Conservation (phyloP, 2,888 invertebrate genomes). For the Drosophila acutilabella region DNA sequence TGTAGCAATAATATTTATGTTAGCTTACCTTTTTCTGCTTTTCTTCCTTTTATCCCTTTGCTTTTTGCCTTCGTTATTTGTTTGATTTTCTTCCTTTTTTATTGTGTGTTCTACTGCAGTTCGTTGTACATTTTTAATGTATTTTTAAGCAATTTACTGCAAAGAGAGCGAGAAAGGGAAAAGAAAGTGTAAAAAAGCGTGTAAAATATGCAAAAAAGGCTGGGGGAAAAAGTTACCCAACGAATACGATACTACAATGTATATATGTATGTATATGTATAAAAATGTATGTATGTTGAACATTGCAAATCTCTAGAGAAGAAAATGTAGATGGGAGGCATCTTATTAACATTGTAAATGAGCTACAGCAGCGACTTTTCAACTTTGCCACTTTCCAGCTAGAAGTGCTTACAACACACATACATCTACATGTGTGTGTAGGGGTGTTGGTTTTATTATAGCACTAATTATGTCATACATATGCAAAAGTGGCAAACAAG, state of each 20-base stretch:
- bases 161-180: conserved; percentile 35
- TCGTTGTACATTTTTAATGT: conserved; percentile 72
- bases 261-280: not conserved
- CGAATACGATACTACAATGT: not conserved
- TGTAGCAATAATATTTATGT: conserved; percentile 57
- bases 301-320: conserved; percentile 20
- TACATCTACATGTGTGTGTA: not conserved
- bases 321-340: conserved; percentile 30
- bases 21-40: conserved; percentile 54
- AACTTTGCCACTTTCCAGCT: conserved; percentile 60
- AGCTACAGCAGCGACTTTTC: conserved; percentile 64
- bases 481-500: conserved; percentile 78
- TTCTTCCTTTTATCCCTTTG: conserved; percentile 22
- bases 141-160: conserved; percentile 72
- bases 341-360: conserved; percentile 75
- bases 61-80: conserved; percentile 2
- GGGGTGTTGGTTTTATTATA: conserved; percentile 64
- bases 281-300: not conserved
- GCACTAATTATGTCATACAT: conserved; percentile 80
- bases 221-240: conserved; percentile 2
- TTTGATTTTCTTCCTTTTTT: not conserved
- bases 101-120: conserved; percentile 38
- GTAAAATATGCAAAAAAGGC: conserved; percentile 69
- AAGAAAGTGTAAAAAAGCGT: conserved; percentile 38
- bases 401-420: conserved; percentile 45